phyloP scores from a whole-genome alignment of 2,113 vertebrate species.

The Phrynosoma blainvillii region DNA sequence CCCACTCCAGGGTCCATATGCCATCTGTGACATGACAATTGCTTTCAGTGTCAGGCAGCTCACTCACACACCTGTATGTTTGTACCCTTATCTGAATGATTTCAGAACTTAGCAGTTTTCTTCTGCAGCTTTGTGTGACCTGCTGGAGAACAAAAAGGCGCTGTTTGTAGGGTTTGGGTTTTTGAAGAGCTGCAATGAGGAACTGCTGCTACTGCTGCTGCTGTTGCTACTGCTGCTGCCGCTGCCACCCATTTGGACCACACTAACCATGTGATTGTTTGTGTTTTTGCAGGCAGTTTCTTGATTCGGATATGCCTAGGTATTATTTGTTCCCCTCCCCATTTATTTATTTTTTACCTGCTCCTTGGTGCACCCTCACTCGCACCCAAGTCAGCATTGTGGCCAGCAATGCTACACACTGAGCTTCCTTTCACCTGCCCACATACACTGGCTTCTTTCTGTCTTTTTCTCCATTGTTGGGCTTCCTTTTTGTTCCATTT shows the following conservation, averaged over 20 bases:
- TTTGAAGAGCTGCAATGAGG: constrained; percentile 39
- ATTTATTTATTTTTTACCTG: constrained; percentile 41
- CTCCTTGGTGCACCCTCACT: constrained; percentile 36
- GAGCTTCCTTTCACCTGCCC: constrained; percentile 25
- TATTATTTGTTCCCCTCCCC: constrained; percentile 83
- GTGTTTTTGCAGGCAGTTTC: constrained; percentile 99
- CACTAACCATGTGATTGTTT: constrained; percentile 96
- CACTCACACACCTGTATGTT: background rate
- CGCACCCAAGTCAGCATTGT: constrained; percentile 51
- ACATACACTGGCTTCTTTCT: constrained; percentile 39
- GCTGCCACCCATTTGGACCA: constrained; percentile 72
- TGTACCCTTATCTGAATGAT: background rate
- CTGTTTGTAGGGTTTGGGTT: background rate
- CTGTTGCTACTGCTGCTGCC: constrained; percentile 45
- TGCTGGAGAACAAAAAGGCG: background rate
- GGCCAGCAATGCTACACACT: constrained; percentile 42
- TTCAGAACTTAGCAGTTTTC: background rate
- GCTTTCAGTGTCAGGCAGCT: background rate
- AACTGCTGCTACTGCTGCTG: constrained; percentile 43
- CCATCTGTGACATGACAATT: background rate
- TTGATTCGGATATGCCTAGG: constrained; percentile 99
- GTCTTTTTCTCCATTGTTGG: constrained; percentile 31
- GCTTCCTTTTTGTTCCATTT: constrained; percentile 47
- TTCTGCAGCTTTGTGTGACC: background rate
- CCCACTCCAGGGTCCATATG: background rate